phyloP scores from a whole-genome alignment of 2,888 invertebrate genomes.

The Trissoscelio sp. region DNA sequence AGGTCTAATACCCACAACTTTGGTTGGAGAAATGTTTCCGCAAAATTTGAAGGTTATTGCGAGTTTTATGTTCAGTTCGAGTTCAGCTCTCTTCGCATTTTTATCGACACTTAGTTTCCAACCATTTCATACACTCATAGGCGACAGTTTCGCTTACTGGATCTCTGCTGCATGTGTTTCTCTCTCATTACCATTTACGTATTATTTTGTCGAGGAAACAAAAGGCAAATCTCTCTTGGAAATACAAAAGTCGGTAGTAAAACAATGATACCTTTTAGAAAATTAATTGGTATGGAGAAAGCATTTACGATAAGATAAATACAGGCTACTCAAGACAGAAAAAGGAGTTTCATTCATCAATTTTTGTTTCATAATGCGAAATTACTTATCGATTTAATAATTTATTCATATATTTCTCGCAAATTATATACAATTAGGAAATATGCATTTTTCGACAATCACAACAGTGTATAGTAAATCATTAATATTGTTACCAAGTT shows the following conservation, averaged over 20 bases:
- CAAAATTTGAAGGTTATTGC: slow-evolving; percentile 78
- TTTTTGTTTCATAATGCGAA: too few species aligned
- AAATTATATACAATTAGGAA: too few species aligned
- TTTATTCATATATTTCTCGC: too few species aligned
- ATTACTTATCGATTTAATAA: too few species aligned
- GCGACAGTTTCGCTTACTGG: slow-evolving; percentile 79
- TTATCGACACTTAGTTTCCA: slow-evolving; percentile 75
- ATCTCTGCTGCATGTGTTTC: slow-evolving; percentile 73
- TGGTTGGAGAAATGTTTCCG: slow-evolving; percentile 79
- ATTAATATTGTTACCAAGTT: too few species aligned
- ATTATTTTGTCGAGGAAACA: slow-evolving; percentile 77
- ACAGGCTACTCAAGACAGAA: too few species aligned
- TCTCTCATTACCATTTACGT: slow-evolving; percentile 74
- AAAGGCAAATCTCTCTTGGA: slow-evolving; percentile 78
- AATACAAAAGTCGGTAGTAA: slow-evolving; percentile 77
- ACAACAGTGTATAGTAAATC: too few species aligned
- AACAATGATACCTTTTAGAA: too few species aligned
- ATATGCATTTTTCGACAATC: too few species aligned
- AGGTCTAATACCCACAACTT: slow-evolving; percentile 76
- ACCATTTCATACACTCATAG: slow-evolving; percentile 76
- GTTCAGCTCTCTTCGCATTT: slow-evolving; percentile 75
- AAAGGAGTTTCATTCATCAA: too few species aligned
- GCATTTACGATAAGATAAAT: too few species aligned
- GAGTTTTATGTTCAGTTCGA: slow-evolving; percentile 73
- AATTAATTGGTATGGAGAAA: too few species aligned